These are phyloP conservation scores for Arenaria interpres DNA, from an alignment of 2,113 vertebrate species.

Conservation along the genomic window DNA sequence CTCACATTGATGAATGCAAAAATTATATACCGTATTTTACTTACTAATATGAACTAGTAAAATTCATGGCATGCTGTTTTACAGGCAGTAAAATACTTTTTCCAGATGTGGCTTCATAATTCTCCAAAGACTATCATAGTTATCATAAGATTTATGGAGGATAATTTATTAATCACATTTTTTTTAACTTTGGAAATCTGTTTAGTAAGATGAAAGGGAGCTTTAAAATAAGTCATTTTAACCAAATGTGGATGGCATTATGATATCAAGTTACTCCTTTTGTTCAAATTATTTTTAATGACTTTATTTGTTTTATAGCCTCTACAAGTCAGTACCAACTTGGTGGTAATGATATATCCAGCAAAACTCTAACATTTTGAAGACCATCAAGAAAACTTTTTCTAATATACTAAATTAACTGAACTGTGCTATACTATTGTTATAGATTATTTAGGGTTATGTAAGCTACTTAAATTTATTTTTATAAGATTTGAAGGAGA, in stretches of 20 bases:
- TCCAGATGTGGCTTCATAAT: constrained; percentile 89
- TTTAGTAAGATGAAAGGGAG: constrained; percentile 84
- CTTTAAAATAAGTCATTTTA: constrained; percentile 82
- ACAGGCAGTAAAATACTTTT: constrained; percentile 84
- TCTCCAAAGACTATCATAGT: constrained; percentile 84
- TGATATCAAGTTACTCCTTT: constrained; percentile 82
- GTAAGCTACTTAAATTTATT: constrained; percentile 67
- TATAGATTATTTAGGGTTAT: constrained; percentile 67
- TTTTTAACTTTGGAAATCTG: constrained; percentile 80
- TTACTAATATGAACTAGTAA: constrained; percentile 80
- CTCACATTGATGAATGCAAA: constrained; percentile 71
- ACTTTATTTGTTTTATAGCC: constrained; percentile 83
- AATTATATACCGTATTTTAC: constrained; percentile 78
- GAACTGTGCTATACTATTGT: constrained; percentile 43
- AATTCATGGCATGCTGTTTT: constrained; percentile 79
- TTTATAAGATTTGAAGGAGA: constrained; percentile 68
- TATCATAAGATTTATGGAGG: constrained; percentile 88
- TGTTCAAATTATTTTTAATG: constrained; percentile 87
- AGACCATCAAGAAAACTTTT: constrained; percentile 59
- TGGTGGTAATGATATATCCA: constrained; percentile 75
- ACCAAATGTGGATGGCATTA: constrained; percentile 80
- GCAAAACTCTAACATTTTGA: constrained; percentile 71
- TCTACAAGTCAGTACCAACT: constrained; percentile 78
- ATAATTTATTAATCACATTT: constrained; percentile 90
- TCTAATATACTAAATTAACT: constrained; percentile 56